Conservation (phyloP, 2,888 invertebrate genomes). For the Nycteola revayana region DNA sequence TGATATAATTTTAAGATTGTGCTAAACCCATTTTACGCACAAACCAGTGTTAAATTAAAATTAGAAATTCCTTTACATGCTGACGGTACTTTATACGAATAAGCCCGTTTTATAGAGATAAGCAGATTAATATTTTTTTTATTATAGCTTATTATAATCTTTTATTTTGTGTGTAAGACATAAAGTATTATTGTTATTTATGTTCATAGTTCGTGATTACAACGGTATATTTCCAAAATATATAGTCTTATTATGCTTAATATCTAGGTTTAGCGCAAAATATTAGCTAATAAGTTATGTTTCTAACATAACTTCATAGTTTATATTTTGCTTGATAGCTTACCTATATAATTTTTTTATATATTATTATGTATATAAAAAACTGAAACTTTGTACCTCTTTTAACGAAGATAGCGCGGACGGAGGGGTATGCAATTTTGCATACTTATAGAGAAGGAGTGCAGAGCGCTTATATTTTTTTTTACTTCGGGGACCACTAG, state of each 20-base stretch:
- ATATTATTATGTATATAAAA: no score
- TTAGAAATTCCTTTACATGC: conserved; percentile 29
- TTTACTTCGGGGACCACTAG: no score
- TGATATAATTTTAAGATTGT: background rate
- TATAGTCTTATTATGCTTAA: conserved; percentile 43
- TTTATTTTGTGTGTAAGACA: conserved; percentile 64
- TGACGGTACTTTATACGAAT: conserved; percentile 61
- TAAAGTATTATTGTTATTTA: conserved; percentile 44
- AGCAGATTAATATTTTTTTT: conserved; percentile 80
- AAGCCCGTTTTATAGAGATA: conserved; percentile 79
- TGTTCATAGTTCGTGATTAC: conserved; percentile 53
- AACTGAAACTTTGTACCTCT: no score
- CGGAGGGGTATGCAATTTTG: no score
- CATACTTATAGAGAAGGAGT: no score
- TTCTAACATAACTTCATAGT: no score
- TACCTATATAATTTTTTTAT: no score
- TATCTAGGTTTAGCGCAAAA: conserved; percentile 37
- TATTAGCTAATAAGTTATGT: no score
- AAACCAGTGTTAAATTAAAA: background rate
- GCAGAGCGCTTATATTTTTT: no score
- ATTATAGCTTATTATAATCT: conserved; percentile 65
- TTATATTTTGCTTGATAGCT: no score
- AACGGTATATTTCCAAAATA: conserved; percentile 49
- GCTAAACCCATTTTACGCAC: background rate
- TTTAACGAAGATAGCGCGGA: no score